These are phyloP conservation scores for Yponomeuta plumbellus DNA, from an alignment of 2,888 invertebrate species.

Conservation along the genomic window DNA sequence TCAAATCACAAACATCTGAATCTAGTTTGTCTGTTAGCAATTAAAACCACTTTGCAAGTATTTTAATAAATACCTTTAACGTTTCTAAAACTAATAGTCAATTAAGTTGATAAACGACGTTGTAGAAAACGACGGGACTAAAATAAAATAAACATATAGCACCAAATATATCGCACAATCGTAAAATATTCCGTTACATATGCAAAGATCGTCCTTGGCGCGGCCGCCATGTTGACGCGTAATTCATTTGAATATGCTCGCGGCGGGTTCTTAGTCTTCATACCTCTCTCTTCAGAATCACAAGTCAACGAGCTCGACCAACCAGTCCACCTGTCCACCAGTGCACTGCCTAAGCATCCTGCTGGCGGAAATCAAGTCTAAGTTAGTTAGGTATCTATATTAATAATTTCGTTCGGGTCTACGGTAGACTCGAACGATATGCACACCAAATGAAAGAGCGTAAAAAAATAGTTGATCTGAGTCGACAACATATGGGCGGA, in stretches of 20 bases:
- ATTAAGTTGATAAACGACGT: slow-evolving; percentile 2
- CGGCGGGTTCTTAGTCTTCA: neutral
- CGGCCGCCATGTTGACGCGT: slow-evolving; percentile 47
- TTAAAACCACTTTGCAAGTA: slow-evolving; percentile 12
- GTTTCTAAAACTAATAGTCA: slow-evolving; percentile 13
- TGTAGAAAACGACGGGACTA: neutral
- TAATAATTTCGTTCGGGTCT: too few species aligned
- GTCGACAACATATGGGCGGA: too few species aligned
- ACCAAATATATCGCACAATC: slow-evolving; percentile 30
- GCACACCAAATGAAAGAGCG: too few species aligned
- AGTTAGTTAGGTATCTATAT: too few species aligned
- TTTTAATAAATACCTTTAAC: slow-evolving; percentile 3
- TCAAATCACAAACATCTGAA: neutral
- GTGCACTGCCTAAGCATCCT: neutral
- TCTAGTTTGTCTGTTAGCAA: neutral
- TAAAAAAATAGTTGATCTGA: too few species aligned
- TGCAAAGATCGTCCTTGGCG: slow-evolving; percentile 69
- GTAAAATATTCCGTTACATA: slow-evolving; percentile 54
- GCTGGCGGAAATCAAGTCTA: slow-evolving; percentile 50
- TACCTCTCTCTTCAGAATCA: too few species aligned
- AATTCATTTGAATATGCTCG: slow-evolving; percentile 70
- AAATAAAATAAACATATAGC: slow-evolving; percentile 19
- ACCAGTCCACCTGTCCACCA: too few species aligned
- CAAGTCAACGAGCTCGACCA: too few species aligned
- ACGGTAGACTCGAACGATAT: too few species aligned